Conservation (phyloP, 92 coral and sea anemone genomes). For the Zoanthus solanderi region DNA sequence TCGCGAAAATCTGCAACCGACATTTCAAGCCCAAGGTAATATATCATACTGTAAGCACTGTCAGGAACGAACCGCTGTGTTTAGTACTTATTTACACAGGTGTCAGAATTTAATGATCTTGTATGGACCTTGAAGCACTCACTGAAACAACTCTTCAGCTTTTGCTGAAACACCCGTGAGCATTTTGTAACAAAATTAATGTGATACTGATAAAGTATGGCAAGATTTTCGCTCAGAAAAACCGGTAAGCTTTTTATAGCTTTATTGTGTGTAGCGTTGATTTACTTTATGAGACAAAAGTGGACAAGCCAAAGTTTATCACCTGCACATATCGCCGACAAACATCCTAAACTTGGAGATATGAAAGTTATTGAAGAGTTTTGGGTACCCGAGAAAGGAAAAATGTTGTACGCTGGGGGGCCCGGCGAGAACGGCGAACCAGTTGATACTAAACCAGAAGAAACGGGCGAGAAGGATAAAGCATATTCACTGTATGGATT, state of each 20-base stretch:
- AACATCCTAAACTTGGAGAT: slow-evolving; percentile 60
- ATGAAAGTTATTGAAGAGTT: slow-evolving; percentile 80
- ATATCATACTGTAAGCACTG: too few relatives aligned
- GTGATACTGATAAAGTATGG: slow-evolving; percentile 2
- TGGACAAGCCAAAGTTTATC: not conserved
- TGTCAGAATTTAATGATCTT: too few relatives aligned
- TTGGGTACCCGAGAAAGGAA: slow-evolving; percentile 89
- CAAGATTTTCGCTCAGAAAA: slow-evolving; percentile 53
- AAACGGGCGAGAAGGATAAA: slow-evolving; percentile 69
- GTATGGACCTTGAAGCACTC: too few relatives aligned
- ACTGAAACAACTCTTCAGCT: too few relatives aligned
- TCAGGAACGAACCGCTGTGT: too few relatives aligned
- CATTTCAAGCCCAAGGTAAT: too few relatives aligned
- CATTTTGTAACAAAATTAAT: too few relatives aligned
- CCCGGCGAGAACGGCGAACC: slow-evolving; percentile 95
- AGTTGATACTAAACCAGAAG: slow-evolving; percentile 75
- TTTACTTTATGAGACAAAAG: slow-evolving; percentile 46
- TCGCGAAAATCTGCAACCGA: too few relatives aligned
- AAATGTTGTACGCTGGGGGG: slow-evolving; percentile 52
- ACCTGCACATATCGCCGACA: slow-evolving; percentile 48
- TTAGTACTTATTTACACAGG: too few relatives aligned
- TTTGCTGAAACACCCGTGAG: too few relatives aligned
- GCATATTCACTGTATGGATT: slow-evolving; percentile 92
- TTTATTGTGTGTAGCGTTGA: slow-evolving; percentile 39
- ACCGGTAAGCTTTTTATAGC: slow-evolving; percentile 47